These are phyloP conservation scores for Caenorhabditis imperialis DNA, from an alignment of 2,888 invertebrate species.

Conservation along the genomic window DNA sequence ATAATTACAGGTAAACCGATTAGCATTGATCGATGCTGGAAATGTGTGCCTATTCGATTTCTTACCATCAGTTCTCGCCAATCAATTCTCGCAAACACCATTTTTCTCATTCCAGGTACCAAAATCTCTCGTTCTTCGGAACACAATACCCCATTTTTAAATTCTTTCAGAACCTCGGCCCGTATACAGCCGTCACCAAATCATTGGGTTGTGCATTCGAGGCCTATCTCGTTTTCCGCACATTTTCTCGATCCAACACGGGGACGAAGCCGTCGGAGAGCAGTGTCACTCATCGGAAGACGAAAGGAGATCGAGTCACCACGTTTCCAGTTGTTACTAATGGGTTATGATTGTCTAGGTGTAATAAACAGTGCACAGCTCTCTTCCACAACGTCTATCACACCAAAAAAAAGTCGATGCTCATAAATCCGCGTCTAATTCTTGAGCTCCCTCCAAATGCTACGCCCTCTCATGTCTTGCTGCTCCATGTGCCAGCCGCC, in stretches of 20 bases:
- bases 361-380: too few relatives aligned
- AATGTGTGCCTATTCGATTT: conserved; percentile 28
- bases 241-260: background rate
- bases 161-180: conserved; percentile 32
- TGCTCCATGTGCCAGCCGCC: too few relatives aligned
- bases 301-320: too few relatives aligned
- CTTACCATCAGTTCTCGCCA: conserved; percentile 14
- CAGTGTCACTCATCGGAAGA: too few relatives aligned
- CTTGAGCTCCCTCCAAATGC: too few relatives aligned
- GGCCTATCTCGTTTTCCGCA: conserved; percentile 13
- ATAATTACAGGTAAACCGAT: conserved; percentile 30
- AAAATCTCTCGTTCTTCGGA: background rate
- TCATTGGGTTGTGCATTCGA: conserved; percentile 28
- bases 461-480: too few relatives aligned
- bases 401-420: too few relatives aligned
- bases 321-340: too few relatives aligned
- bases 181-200: conserved; percentile 25
- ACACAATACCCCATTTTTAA: background rate
- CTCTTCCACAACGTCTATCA: too few relatives aligned
- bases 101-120: conserved; percentile 28
- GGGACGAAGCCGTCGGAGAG: background rate
- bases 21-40: conserved; percentile 31
- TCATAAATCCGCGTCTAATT: too few relatives aligned
- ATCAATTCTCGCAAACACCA: background rate
- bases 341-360: too few relatives aligned